Evolutionary conservation across 2,113 vertebrate genomes (phyloP).

Genomic region (Ictalurus punctatus): DNA sequence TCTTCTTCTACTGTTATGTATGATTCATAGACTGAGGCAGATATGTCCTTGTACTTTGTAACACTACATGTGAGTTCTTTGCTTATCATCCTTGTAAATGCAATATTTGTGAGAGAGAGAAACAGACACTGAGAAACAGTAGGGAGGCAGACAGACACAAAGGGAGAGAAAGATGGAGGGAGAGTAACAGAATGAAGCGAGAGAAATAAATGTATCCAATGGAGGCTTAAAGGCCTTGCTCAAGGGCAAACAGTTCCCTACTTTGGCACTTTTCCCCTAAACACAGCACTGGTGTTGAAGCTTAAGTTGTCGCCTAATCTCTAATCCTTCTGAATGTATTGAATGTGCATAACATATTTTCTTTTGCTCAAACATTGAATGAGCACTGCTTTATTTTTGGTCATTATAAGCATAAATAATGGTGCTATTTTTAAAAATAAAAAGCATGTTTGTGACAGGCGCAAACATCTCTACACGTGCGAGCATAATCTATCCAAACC

Average conservation of each 20-base stretch:
- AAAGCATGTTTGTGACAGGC: background rate
- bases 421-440: background rate
- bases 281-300: background rate
- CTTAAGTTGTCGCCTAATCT: background rate
- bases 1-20: slow-evolving; percentile 31
- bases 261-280: background rate
- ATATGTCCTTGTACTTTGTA: slow-evolving; percentile 17
- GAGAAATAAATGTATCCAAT: slow-evolving; percentile 3
- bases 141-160: background rate
- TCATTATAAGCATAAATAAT: background rate
- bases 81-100: background rate
- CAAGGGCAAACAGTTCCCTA: background rate
- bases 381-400: background rate
- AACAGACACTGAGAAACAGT: background rate
- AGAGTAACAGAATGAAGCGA: background rate
- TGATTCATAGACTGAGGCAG: slow-evolving; percentile 27
- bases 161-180: background rate
- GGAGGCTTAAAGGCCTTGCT: background rate
- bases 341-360: background rate
- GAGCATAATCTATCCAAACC: background rate
- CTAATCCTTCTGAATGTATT: background rate
- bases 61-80: background rate
- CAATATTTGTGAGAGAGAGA: slow-evolving; percentile 5
- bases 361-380: background rate
- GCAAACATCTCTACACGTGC: background rate